Base-by-base conservation (phyloP, 2,888 invertebrate genomes). In the Apeira syringaria region DNA sequence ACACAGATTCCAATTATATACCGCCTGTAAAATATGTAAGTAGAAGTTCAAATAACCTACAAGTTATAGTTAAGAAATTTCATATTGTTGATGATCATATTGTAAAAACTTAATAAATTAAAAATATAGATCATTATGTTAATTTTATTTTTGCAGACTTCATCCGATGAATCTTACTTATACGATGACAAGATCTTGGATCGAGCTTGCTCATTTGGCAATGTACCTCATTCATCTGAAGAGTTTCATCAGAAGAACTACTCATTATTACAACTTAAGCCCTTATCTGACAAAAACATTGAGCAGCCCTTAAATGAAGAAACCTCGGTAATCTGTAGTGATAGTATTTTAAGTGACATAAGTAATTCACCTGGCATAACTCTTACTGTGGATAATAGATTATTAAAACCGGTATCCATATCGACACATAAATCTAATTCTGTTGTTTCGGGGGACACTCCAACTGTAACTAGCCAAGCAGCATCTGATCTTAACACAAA, bases 401-500 rank as follows among this genome's bases (percentile, higher is more conserved):
- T 20, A 4, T 20, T 20, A 20, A 20, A 20, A 20, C 18, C 18
- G 3, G 5, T 5, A 20, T 20, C 18, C 7, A 4, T 20, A 7
- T 20, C 5, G 18, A 20, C 18, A 20, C 4, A 20, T 20, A 20
- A 6, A 20, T 4, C 18, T 4, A 20, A 20, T 5, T 4, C 3
- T 20, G 18, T 4, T 20, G 18, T 5, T 20, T 20, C 5, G 18
- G 18, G 5, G 5, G 4, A 20, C 5, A 5, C 3, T 20, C 5
- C 18, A 5, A 5, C 18, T 20, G 18, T 20, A 2, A 5, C 59
- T 40, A 59, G 34, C 7, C 58, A 59, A 50, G 63, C 63, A 41
- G 57, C 63, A 20, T 35, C 40, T 7, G 56, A 63, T 44, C 12
- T 63, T 20, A 65, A 58, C 31, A 38, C 18, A 33, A 26, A 64